Evolutionary conservation across 2,113 vertebrate species (phyloP).

Genomic region (Phylloscopus whistleri): DNA sequence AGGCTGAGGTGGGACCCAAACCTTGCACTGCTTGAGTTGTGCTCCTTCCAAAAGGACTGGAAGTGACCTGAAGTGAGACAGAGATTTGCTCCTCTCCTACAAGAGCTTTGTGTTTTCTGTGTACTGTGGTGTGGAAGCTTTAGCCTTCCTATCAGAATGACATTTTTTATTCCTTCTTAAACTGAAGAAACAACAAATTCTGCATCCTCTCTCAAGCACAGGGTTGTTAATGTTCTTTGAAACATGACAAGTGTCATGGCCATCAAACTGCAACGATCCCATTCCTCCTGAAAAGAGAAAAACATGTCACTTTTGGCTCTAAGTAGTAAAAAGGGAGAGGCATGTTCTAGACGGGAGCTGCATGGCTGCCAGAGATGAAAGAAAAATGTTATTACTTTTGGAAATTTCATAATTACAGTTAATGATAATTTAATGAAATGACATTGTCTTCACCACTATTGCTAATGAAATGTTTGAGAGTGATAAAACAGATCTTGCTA

Average conservation of each 20-base stretch:
- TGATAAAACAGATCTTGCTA: slow-evolving; percentile 24
- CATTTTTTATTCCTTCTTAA: slow-evolving; percentile 6
- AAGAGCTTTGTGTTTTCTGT: not conserved
- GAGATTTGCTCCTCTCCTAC: not conserved
- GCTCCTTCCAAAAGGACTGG: not conserved
- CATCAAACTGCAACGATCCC: slow-evolving; percentile 2
- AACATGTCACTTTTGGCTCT: slow-evolving; percentile 22
- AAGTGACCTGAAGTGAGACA: not conserved
- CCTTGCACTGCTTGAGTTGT: not conserved
- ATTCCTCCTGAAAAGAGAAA: slow-evolving; percentile 33
- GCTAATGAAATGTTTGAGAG: slow-evolving; percentile 42
- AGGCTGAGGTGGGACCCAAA: not conserved
- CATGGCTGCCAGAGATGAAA: slow-evolving; percentile 19
- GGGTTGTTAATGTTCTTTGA: slow-evolving; percentile 36
- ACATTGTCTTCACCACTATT: slow-evolving; percentile 11
- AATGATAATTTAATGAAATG: slow-evolving; percentile 51
- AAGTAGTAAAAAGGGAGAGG: not conserved
- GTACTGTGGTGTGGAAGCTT: not conserved
- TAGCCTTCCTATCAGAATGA: not conserved
- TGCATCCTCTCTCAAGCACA: not conserved
- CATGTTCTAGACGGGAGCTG: not conserved
- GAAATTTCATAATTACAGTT: slow-evolving; percentile 59
- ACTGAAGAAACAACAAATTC: slow-evolving; percentile 25
- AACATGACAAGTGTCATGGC: not conserved
- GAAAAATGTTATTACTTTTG: slow-evolving; percentile 45